Evolutionary conservation across 2,113 vertebrate genomes (phyloP).

Genomic region (Festucalex cinctus): DNA sequence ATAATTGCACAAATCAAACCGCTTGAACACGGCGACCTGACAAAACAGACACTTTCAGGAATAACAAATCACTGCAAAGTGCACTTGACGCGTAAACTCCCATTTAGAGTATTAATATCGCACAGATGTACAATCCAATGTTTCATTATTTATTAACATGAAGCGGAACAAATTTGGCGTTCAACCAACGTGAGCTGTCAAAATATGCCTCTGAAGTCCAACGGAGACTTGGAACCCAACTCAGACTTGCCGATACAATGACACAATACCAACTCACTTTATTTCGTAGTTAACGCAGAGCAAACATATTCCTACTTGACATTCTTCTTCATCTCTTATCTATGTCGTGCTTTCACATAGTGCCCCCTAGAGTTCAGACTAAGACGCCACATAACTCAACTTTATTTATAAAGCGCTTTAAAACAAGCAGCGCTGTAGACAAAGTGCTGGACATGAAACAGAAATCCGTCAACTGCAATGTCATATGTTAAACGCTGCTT

Average conservation of each 20-base stretch:
- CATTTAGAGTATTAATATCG: background rate
- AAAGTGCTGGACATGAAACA: too few relatives aligned
- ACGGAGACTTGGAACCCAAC: background rate
- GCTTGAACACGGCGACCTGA: background rate
- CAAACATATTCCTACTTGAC: too few relatives aligned
- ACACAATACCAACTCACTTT: background rate
- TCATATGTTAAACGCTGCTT: too few relatives aligned
- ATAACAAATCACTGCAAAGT: background rate
- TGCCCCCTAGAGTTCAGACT: too few relatives aligned
- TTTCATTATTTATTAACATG: background rate
- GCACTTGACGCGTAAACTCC: background rate
- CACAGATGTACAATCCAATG: background rate
- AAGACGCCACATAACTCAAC: too few relatives aligned
- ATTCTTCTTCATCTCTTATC: too few relatives aligned
- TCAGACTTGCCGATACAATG: too few relatives aligned
- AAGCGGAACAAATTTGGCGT: background rate
- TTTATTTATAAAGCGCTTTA: too few relatives aligned
- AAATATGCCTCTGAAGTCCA: constrained; percentile 1
- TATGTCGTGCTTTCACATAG: too few relatives aligned
- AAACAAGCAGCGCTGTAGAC: too few relatives aligned
- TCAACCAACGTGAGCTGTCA: background rate
- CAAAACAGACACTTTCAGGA: background rate
- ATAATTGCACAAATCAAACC: background rate
- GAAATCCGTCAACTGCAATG: too few relatives aligned
- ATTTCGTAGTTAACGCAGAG: too few relatives aligned